Evolutionary conservation across 2,888 invertebrate genomes (phyloP), one percentile per base, ranked within the genome.

Genomic region (Lasioglossum leucozonium): DNA sequence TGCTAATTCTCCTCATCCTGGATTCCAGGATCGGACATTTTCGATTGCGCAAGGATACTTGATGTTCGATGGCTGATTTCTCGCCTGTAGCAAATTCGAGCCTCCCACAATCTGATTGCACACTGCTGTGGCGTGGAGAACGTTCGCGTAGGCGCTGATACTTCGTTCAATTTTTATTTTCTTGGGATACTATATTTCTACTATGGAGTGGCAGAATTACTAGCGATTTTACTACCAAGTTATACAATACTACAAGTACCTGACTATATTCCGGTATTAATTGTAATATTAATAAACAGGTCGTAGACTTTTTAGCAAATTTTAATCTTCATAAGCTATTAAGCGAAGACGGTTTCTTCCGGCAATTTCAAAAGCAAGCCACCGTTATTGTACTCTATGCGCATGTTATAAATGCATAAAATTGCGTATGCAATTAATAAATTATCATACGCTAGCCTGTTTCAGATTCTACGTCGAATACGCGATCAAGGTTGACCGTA

Each of bases 1-100:
- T 47, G 74, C 44, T 34, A 26, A 65, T n/a, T 40, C 51, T 72
- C n/a, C n/a, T 4, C 51, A 71, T 73, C 55, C 34, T 13, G 65
- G 8, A 30, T 22, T 65, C 18, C 62, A 30, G 22, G 65, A 65
- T 34, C 8, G 34, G 30, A 65, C 18, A 18, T 34, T 34, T 65
- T 34, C 34, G 30, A 18, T 30, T 30, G 65, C 30, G 34, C 65
- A 16, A 18, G 18, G 8, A 34, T 30, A 13, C 34, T 18, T 8
- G 65, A 34, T 34, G 16, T 18, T 34, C 16, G 10, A 22, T 18
- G 18, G 30, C 22, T 30, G 30, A 65, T 62, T 62, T 30, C 62
- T 30, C 62, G 30, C 62, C 62, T 30, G 62, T 30, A 16, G 30
- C 30, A 62, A 62, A 62, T 30, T 62, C 30, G 16, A 62, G 16